phyloP scores from a whole-genome alignment of 2,113 vertebrate species.

The Todiramphus saurophagus region DNA sequence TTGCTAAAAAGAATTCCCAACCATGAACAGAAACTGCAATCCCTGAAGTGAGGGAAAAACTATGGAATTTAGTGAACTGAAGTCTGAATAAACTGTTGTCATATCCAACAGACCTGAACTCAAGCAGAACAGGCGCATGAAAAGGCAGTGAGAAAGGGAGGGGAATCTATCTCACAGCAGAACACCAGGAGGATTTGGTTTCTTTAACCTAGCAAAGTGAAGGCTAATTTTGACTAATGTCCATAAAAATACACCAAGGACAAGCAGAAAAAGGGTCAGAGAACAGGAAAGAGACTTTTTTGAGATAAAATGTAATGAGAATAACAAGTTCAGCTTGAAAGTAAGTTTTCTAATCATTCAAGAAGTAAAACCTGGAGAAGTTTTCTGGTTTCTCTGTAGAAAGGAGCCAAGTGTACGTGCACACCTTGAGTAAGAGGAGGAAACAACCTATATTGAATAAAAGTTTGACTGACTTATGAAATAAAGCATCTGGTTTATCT shows the following conservation, averaged over 20 bases:
- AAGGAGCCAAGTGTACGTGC: rapidly evolving
- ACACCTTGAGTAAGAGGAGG: rapidly evolving
- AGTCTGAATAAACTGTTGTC: not conserved
- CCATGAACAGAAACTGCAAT: not conserved
- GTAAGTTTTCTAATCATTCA: not conserved
- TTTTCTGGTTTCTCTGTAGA: not conserved
- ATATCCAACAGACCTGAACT: not conserved
- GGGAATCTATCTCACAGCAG: not conserved
- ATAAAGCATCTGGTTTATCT: not conserved
- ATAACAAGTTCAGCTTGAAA: not conserved
- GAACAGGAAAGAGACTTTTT: not conserved
- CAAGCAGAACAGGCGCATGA: not conserved
- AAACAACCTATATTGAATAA: not conserved
- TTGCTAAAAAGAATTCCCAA: not conserved
- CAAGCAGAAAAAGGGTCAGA: not conserved
- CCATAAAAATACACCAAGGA: not conserved
- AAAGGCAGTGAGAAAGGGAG: not conserved
- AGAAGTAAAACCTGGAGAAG: not conserved
- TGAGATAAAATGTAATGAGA: not conserved
- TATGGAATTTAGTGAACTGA: not conserved
- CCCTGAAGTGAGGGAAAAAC: not conserved
- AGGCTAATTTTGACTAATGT: not conserved
- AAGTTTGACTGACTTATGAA: not conserved
- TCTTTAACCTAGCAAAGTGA: not conserved
- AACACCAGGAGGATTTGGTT: not conserved